Percentiles rank a stretch among this genome's conserved stretches.
Conservation (phyloP, 2,888 invertebrate genomes). For the Biston betularia region DNA sequence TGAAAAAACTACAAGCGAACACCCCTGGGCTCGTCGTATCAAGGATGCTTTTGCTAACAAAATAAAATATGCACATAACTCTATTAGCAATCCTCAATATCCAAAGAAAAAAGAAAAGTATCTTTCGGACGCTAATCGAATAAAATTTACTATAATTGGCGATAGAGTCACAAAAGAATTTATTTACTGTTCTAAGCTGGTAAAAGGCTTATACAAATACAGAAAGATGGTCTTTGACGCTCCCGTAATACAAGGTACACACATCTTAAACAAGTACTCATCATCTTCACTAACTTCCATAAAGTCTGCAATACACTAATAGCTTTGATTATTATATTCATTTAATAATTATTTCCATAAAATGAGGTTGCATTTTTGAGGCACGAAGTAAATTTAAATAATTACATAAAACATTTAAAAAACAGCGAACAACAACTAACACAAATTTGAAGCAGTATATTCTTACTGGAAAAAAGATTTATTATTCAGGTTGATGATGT, state of each 20-base stretch:
- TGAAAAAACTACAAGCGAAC: conserved; percentile 50
- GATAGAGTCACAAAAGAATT: conserved; percentile 71
- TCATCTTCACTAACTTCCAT: no score
- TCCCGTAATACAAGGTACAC: conserved; percentile 69
- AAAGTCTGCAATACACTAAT: no score
- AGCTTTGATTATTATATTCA: no score
- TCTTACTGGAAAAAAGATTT: no score
- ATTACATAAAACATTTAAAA: no score
- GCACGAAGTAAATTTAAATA: no score
- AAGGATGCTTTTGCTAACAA: conserved; percentile 55
- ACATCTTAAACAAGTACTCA: neutral
- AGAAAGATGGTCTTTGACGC: conserved; percentile 62
- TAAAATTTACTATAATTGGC: conserved; percentile 71
- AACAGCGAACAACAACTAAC: no score
- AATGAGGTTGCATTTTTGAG: no score
- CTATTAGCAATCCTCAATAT: conserved; percentile 65
- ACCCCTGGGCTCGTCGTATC: conserved; percentile 71
- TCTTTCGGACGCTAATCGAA: conserved; percentile 42
- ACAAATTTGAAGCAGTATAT: no score
- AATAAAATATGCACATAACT: conserved; percentile 72
- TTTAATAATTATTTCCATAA: no score
- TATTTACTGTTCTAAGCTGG: conserved; percentile 66
- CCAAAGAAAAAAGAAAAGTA: conserved; percentile 55
- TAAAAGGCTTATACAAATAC: conserved; percentile 70
- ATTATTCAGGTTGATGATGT: no score